Percentiles rank a stretch among this genome's conserved stretches.
Evolutionary conservation across 2,113 vertebrate genomes (phyloP).

Genomic region (Ellobius talpinus): DNA sequence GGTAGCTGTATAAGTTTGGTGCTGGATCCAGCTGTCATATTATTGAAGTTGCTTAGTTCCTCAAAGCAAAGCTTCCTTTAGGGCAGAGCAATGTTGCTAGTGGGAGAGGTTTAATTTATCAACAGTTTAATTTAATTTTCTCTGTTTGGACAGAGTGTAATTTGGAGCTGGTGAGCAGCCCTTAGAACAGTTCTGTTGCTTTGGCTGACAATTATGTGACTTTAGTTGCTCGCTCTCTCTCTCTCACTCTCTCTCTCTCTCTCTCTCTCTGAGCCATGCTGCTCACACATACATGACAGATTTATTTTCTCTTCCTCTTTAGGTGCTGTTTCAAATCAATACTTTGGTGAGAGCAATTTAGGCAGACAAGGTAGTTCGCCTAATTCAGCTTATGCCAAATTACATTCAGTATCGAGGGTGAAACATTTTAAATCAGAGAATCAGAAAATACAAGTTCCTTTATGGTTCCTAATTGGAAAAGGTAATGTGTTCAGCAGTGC

Average conservation of each 20-base stretch:
- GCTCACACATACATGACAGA: constrained; percentile 77
- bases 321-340: constrained; percentile 83
- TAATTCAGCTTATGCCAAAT: constrained; percentile 85
- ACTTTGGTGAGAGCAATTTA: constrained; percentile 75
- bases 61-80: constrained; percentile 79
- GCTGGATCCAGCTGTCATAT: constrained; percentile 61
- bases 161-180: constrained; percentile 82
- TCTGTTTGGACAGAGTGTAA: constrained; percentile 86
- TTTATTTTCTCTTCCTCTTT: constrained; percentile 82
- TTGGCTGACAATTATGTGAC: constrained; percentile 80
- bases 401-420: constrained; percentile 74
- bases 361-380: constrained; percentile 82
- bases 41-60: constrained; percentile 66
- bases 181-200: constrained; percentile 82
- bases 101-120: constrained; percentile 87
- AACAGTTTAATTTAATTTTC: constrained; percentile 87
- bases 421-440: constrained; percentile 82
- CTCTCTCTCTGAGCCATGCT: constrained; percentile 76
- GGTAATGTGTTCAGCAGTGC: constrained; percentile 47
- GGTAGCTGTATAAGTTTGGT: constrained; percentile 60
- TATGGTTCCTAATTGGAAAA: constrained; percentile 67
- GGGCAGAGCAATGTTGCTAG: constrained; percentile 81
- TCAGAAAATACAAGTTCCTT: constrained; percentile 81
- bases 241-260: no score
- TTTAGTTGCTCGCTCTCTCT: constrained; percentile 77